phyloP scores from a whole-genome alignment of 2,888 invertebrate genomes.

The Malthinus seriepunctatus region DNA sequence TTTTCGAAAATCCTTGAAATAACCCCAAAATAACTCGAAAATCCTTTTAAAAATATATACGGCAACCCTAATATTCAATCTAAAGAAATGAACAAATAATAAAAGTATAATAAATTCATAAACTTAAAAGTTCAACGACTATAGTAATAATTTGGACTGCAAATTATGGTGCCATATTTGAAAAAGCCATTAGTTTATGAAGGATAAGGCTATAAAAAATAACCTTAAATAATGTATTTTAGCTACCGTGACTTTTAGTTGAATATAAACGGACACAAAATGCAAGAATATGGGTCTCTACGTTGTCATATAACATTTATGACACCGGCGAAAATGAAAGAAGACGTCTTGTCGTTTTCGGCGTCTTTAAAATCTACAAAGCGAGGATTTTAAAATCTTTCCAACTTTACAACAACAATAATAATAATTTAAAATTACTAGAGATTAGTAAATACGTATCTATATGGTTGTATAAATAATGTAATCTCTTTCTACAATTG shows the following conservation, averaged over 20 bases:
- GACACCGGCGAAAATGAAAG: constrained; percentile 10
- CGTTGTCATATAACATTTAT: constrained; percentile 9
- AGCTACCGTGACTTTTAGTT: constrained; percentile 16
- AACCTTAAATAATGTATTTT: constrained; percentile 18
- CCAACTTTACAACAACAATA: too few species aligned
- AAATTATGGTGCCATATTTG: neutral
- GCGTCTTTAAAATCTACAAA: constrained; percentile 4
- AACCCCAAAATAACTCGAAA: constrained; percentile 1
- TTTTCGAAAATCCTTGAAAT: neutral
- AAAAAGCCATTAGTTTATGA: constrained; percentile 2
- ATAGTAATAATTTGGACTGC: neutral
- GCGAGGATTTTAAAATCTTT: neutral
- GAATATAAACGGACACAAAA: constrained; percentile 2
- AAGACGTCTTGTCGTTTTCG: constrained; percentile 7
- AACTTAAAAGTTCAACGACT: constrained; percentile 1
- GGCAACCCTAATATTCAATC: neutral
- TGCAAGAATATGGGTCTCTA: neutral
- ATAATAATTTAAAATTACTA: neutral
- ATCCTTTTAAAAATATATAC: constrained; percentile 2
- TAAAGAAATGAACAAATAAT: neutral
- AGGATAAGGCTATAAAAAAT: constrained; percentile 9
- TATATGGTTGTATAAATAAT: neutral
- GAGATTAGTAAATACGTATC: neutral
- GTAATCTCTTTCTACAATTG: too few species aligned
- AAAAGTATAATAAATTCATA: neutral